Evolutionary conservation across 2,888 invertebrate species (phyloP).

Genomic region (Melanargia galathea): DNA sequence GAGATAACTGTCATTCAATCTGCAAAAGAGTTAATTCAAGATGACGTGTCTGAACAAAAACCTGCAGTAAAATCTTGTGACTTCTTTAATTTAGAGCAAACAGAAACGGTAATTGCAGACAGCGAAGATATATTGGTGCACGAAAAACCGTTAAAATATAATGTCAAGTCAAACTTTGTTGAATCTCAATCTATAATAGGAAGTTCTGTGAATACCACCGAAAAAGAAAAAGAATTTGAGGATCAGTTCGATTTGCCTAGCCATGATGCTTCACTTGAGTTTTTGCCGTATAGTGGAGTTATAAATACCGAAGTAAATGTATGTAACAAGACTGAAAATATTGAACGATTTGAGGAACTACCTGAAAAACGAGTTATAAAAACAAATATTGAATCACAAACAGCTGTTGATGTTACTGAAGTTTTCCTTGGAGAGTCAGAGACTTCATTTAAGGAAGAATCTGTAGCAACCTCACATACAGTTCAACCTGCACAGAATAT

Average conservation of each 20-base stretch:
- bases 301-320: slow-evolving; percentile 64
- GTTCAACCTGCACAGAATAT: slow-evolving; percentile 58
- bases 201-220: slow-evolving; percentile 78
- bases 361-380: slow-evolving; percentile 43
- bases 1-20: slow-evolving; percentile 64
- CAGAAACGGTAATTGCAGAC: slow-evolving; percentile 76
- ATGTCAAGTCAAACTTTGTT: slow-evolving; percentile 73
- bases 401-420: slow-evolving; percentile 60
- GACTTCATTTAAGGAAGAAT: slow-evolving; percentile 41
- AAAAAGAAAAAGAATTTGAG: slow-evolving; percentile 79
- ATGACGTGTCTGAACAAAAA: slow-evolving; percentile 49
- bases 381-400: slow-evolving; percentile 49
- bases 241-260: slow-evolving; percentile 46
- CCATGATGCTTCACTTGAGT: slow-evolving; percentile 56
- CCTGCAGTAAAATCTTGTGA: slow-evolving; percentile 57
- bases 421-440: slow-evolving; percentile 57
- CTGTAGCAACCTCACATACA: slow-evolving; percentile 48
- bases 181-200: slow-evolving; percentile 81
- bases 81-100: slow-evolving; percentile 71
- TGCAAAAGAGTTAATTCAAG: slow-evolving; percentile 56
- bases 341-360: slow-evolving; percentile 63
- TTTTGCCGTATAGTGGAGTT: slow-evolving; percentile 61
- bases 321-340: slow-evolving; percentile 50
- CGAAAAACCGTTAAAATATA: slow-evolving; percentile 50
- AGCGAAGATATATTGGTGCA: slow-evolving; percentile 68